Evolutionary conservation across 1,140 invertebrate genomes (phyloP).

Genomic region (Drosophila azteca): DNA sequence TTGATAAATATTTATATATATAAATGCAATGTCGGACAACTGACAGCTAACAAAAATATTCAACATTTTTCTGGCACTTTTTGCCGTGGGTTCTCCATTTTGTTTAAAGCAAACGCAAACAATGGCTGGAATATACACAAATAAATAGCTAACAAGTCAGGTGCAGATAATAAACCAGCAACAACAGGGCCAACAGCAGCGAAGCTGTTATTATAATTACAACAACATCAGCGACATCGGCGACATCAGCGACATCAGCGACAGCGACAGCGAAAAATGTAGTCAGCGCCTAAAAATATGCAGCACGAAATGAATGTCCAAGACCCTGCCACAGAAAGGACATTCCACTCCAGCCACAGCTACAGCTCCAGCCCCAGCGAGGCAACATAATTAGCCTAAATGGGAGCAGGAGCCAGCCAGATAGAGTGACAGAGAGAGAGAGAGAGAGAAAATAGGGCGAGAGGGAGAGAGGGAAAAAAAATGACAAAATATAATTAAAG

Average conservation of each 20-base stretch:
- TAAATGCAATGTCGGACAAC: slow-evolving; percentile 28
- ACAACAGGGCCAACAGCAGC: slow-evolving; percentile 18
- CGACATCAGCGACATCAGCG: slow-evolving; percentile 1
- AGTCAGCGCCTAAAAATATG: slow-evolving; percentile 56
- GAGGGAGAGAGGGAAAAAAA: slow-evolving; percentile 43
- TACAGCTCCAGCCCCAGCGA: slow-evolving; percentile 1
- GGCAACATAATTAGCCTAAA: slow-evolving; percentile 74
- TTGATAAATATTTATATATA: slow-evolving; percentile 48
- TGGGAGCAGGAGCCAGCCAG: slow-evolving; percentile 39
- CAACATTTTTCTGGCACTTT: slow-evolving; percentile 14
- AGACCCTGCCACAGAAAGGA: slow-evolving; percentile 18
- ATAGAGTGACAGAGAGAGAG: not conserved
- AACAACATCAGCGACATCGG: slow-evolving; percentile 21
- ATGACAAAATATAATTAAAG: slow-evolving; percentile 65
- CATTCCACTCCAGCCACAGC: slow-evolving; percentile 1
- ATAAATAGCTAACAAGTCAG: slow-evolving; percentile 63
- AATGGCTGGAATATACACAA: slow-evolving; percentile 46
- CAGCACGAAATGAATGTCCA: slow-evolving; percentile 45
- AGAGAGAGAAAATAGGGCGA: not conserved
- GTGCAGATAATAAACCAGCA: slow-evolving; percentile 65
- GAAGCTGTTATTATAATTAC: slow-evolving; percentile 52
- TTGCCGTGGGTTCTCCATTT: slow-evolving; percentile 23
- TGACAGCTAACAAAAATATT: slow-evolving; percentile 51
- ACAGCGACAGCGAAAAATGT: slow-evolving; percentile 8
- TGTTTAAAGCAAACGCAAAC: slow-evolving; percentile 52